Conservation (phyloP, 2,797 vertebrate species). For the Masticophis lateralis region DNA sequence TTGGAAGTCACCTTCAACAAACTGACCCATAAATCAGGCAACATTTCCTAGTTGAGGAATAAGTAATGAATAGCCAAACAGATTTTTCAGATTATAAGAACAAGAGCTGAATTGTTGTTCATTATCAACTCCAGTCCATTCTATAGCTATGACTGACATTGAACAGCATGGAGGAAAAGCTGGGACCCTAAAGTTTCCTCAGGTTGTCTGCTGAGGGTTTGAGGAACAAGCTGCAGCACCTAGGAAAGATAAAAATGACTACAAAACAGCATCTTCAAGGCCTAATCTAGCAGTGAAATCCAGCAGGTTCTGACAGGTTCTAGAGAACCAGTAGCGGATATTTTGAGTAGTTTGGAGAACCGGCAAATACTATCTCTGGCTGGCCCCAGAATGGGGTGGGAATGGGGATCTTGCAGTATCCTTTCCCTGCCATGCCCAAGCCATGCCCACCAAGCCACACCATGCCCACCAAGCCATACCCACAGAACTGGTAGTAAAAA, state of each 20-base stretch:
- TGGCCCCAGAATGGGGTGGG: too few species aligned
- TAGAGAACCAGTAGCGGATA: too few species aligned
- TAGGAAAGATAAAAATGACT: not conserved
- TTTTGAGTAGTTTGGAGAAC: too few species aligned
- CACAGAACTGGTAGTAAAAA: too few species aligned
- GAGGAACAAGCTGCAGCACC: not conserved
- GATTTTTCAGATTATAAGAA: not conserved
- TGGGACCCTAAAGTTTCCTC: not conserved
- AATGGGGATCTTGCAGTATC: too few species aligned
- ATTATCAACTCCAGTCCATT: not conserved
- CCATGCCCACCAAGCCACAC: too few species aligned
- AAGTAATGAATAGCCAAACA: not conserved
- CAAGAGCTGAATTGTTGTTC: not conserved
- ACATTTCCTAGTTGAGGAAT: not conserved
- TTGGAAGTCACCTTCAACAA: not conserved
- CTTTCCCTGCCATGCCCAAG: too few species aligned
- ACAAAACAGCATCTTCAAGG: not conserved
- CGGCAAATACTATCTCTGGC: too few species aligned
- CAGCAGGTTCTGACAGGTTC: too few species aligned
- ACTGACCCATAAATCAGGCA: not conserved
- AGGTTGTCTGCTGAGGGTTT: not conserved
- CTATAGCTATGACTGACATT: not conserved
- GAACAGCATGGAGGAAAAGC: not conserved
- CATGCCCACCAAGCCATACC: too few species aligned
- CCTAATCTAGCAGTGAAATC: not conserved